phyloP scores from a whole-genome alignment of 2,888 invertebrate genomes.

The Steromphala cineraria region DNA sequence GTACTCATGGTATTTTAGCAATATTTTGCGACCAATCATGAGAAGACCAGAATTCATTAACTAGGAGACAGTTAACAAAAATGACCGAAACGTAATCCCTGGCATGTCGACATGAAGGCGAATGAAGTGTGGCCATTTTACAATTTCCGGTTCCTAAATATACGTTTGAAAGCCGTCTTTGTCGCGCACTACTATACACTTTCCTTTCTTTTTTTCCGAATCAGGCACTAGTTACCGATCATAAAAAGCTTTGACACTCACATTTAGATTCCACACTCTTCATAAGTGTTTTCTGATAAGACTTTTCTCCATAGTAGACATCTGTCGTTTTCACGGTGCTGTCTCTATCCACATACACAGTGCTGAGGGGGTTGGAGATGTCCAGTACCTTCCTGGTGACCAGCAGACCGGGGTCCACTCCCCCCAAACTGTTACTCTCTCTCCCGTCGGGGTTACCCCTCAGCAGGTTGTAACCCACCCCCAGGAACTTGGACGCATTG shows the following conservation, averaged over 20 bases:
- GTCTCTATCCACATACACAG: slow-evolving; percentile 37
- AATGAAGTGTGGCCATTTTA: too few relatives aligned
- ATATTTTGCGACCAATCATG: too few relatives aligned
- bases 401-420: slow-evolving; percentile 40
- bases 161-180: too few relatives aligned
- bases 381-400: slow-evolving; percentile 38
- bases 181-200: too few relatives aligned
- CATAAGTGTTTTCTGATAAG: slow-evolving; percentile 45
- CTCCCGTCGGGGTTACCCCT: slow-evolving; percentile 47
- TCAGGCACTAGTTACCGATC: too few relatives aligned
- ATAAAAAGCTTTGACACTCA: slow-evolving; percentile 12
- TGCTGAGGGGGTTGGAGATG: slow-evolving; percentile 26
- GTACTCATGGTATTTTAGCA: too few relatives aligned
- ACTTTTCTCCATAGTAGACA: slow-evolving; percentile 39
- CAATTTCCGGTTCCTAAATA: too few relatives aligned
- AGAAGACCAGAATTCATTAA: too few relatives aligned
- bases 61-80: too few relatives aligned
- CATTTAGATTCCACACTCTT: slow-evolving; percentile 35
- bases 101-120: too few relatives aligned
- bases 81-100: too few relatives aligned
- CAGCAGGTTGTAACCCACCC: slow-evolving; percentile 40
- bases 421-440: slow-evolving; percentile 39
- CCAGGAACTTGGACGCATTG: slow-evolving; percentile 30
- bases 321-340: slow-evolving; percentile 33
- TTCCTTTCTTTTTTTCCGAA: too few relatives aligned